Conservation (phyloP, 2,888 invertebrate genomes). For the Chloroclystis v-ata region DNA sequence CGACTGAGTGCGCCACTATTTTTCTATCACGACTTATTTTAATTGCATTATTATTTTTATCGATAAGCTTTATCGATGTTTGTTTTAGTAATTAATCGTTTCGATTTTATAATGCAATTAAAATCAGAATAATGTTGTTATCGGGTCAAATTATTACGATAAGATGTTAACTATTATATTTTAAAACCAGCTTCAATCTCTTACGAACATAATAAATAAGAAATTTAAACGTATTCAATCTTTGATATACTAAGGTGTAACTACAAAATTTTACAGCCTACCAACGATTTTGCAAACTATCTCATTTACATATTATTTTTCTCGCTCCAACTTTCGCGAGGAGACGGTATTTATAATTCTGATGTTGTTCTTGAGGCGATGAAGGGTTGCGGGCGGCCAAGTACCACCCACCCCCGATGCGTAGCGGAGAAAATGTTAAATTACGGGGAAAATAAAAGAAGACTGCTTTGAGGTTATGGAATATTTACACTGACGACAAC, state of each 20-base stretch:
- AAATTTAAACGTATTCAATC: too few relatives aligned
- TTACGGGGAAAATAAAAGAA: constrained; percentile 51
- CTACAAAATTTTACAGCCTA: not conserved
- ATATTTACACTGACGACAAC: constrained; percentile 1
- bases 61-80: constrained; percentile 2
- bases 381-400: constrained; percentile 55
- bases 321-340: constrained; percentile 22
- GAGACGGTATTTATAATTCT: constrained; percentile 49
- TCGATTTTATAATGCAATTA: not conserved
- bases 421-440: constrained; percentile 47
- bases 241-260: too few relatives aligned
- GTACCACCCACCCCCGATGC: constrained; percentile 39
- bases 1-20: constrained; percentile 54
- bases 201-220: too few relatives aligned
- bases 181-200: too few relatives aligned
- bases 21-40: constrained; percentile 54
- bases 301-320: constrained; percentile 28
- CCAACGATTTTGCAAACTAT: constrained; percentile 15
- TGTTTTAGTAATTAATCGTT: not conserved
- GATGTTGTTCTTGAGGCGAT: constrained; percentile 62
- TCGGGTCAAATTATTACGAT: too few relatives aligned
- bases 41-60: constrained; percentile 35
- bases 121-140: too few relatives aligned
- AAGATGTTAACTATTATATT: too few relatives aligned
- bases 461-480: constrained; percentile 22